Evolutionary conservation across 64 coral and sea anemone genomes (phyloP).

Genomic region (Stichodactyla helianthus): DNA sequence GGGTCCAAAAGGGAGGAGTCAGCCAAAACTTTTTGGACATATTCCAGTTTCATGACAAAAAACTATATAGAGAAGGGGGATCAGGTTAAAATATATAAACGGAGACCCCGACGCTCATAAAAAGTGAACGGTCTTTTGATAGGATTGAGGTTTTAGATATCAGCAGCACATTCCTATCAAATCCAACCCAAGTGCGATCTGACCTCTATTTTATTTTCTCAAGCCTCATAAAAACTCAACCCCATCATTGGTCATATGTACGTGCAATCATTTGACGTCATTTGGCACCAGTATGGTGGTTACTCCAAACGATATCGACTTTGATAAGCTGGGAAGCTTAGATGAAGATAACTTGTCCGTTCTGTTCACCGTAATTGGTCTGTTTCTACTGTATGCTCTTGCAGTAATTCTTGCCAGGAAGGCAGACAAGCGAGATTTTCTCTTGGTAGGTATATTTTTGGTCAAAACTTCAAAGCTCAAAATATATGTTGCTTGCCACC

Average conservation of each 20-base stretch:
- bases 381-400: conserved; percentile 33
- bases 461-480: no score
- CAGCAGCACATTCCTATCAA: no score
- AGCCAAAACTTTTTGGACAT: no score
- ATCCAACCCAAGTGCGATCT: background rate
- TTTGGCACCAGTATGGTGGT: conserved; percentile 37
- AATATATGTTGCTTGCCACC: no score
- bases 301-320: conserved; percentile 26
- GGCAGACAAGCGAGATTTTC: conserved; percentile 38
- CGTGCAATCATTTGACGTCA: conserved; percentile 43
- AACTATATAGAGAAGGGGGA: no score
- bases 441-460: conserved; percentile 16
- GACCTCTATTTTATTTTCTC: background rate
- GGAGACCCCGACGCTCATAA: no score
- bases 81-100: no score
- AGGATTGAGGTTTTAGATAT: background rate
- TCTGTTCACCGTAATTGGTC: background rate
- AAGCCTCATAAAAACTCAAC: conserved; percentile 39
- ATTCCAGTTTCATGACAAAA: no score
- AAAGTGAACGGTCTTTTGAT: no score
- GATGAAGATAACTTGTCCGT: conserved; percentile 7
- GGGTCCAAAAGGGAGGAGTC: no score
- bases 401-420: conserved; percentile 10
- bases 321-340: background rate
- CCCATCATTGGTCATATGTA: background rate